Base-by-base conservation (phyloP, 2,888 invertebrate species). In the Caenorhabditis sp. region DNA sequence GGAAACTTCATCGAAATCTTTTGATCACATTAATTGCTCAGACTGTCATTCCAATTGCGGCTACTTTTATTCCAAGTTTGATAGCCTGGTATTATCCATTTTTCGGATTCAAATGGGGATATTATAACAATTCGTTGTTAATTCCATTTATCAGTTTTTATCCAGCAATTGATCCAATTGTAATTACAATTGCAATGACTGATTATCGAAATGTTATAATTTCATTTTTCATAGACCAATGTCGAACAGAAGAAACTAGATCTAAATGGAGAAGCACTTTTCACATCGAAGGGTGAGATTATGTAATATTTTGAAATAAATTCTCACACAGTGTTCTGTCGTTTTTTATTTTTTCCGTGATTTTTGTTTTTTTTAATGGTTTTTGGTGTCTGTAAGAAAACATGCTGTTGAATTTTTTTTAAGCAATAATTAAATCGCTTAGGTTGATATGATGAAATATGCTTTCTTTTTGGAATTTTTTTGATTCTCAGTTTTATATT, bases 81-180 rank as follows among this genome's bases (percentile, higher is more conserved):
- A 52, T 67, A 26, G 36, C 58, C 8, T 67, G 67, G 67, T 57
- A 25, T 31, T 21, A 53, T 25, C 67, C 67, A 10, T 12, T 67
- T 23, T 21, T 27, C 14, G 26, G 23, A 14, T 21, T n/a, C 23
- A 53, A 21, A 56, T 60, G 25, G 21, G 14, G 5, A 31, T 49
- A 52, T 59, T 59, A 60, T n/a, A 56, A 59, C 1, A 63, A 27
- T 23, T 25, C 49, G 7, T 12, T 8, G 21, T 10, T 38, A 17
- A 49, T 67, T 36, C 66, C 66, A 14, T 56, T 67, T 38, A 53
- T 67, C 26, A 67, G 66, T 49, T 20, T 54, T 17, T 67, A 67
- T 26, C 66, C 66, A 1, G 66, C 66, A 20, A 31, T 67, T 8
- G 66, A 67, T 26, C 66, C 66, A 2, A n/a, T 67, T 23, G 56